Evolutionary conservation across 2,113 vertebrate species (phyloP).

Genomic region (Noturus placidus): DNA sequence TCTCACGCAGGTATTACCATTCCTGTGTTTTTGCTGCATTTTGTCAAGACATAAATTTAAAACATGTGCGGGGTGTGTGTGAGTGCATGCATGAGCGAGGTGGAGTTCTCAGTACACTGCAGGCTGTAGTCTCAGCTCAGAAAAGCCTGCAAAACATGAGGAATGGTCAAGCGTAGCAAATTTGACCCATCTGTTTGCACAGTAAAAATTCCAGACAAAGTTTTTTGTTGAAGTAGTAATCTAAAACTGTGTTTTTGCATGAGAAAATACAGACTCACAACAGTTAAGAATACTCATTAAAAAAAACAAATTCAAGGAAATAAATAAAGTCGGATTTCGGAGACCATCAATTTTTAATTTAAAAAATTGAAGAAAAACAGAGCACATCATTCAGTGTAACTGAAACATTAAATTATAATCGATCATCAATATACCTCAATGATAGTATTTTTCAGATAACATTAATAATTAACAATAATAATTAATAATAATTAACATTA

Average conservation of each 20-base stretch:
- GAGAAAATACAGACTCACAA: conserved; percentile 37
- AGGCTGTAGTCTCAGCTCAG: not conserved
- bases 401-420: not conserved
- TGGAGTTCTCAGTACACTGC: not conserved
- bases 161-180: conserved; percentile 65
- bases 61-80: conserved; percentile 18
- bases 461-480: not conserved
- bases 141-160: conserved; percentile 2
- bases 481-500: no score
- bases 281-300: not conserved
- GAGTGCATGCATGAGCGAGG: not conserved
- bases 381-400: not conserved
- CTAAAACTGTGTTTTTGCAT: conserved; percentile 3
- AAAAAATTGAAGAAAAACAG: not conserved
- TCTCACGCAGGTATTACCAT: not conserved
- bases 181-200: conserved; percentile 68
- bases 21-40: not conserved
- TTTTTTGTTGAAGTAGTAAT: conserved; percentile 20
- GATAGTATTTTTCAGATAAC: not conserved
- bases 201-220: conserved; percentile 68
- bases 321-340: not conserved
- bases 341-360: not conserved
- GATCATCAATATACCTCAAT: not conserved
- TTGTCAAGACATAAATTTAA: conserved; percentile 5
- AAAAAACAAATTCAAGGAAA: not conserved